phyloP scores from a whole-genome alignment of 2,888 invertebrate genomes.

The Agonopterix alstromeriana region DNA sequence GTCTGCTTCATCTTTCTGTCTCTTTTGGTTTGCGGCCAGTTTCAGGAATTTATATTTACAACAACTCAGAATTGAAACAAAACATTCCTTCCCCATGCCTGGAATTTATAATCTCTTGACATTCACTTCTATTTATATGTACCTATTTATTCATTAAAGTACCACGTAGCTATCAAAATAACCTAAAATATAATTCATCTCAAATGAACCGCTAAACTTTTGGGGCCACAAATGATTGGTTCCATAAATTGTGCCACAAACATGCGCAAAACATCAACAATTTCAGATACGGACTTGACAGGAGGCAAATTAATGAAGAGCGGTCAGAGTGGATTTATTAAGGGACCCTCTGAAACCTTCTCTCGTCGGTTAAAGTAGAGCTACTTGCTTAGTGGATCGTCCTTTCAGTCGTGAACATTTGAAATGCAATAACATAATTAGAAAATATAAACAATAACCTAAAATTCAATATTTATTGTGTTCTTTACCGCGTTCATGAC shows the following conservation, averaged over 20 bases:
- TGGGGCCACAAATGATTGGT: constrained; percentile 46
- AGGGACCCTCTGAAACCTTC: constrained; percentile 35
- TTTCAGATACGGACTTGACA: constrained; percentile 63
- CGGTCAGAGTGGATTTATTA: constrained; percentile 60
- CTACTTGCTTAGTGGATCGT: constrained; percentile 5
- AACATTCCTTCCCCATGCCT: too few relatives aligned
- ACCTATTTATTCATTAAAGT: too few relatives aligned
- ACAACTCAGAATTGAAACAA: too few relatives aligned
- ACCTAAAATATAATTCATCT: constrained; percentile 37
- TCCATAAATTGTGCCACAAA: constrained; percentile 56
- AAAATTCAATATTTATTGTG: too few relatives aligned
- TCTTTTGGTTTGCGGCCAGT: too few relatives aligned
- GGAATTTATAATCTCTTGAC: too few relatives aligned
- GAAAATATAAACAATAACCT: constrained; percentile 1
- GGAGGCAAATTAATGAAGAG: constrained; percentile 65
- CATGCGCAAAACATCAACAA: constrained; percentile 69
- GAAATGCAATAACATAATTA: neutral
- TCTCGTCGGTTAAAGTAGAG: constrained; percentile 32
- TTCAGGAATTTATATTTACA: too few relatives aligned
- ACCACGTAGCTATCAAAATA: too few relatives aligned
- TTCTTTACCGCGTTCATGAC: too few relatives aligned
- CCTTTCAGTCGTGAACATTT: constrained; percentile 3
- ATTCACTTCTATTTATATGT: too few relatives aligned
- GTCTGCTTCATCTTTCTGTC: too few relatives aligned
- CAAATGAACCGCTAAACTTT: constrained; percentile 37